Conservation (phyloP, 2,113 vertebrate genomes). For the Cochlearius cochlearius region DNA sequence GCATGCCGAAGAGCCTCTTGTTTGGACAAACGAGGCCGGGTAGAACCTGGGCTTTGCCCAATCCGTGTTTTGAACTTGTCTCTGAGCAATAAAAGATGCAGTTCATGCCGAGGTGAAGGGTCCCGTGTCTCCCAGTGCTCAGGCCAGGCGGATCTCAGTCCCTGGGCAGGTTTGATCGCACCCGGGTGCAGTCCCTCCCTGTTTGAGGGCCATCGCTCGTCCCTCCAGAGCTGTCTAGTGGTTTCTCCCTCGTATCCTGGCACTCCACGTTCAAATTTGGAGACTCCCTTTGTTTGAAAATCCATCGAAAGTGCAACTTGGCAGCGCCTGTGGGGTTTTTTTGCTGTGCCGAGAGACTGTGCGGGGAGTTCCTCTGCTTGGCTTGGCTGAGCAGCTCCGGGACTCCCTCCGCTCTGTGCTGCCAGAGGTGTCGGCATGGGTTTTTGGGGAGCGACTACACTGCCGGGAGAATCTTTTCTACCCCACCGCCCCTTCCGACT, state of each 20-base stretch:
- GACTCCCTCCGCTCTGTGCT: not conserved
- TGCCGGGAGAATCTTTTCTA: not conserved
- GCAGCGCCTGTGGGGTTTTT: not conserved
- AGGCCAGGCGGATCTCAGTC: not conserved
- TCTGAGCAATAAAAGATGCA: not conserved
- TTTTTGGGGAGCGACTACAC: not conserved
- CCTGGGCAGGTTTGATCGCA: not conserved
- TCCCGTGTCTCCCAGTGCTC: not conserved
- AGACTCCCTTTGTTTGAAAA: not conserved
- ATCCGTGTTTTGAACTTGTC: not conserved
- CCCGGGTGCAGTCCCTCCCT: not conserved
- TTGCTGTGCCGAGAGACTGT: not conserved
- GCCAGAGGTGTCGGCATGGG: not conserved
- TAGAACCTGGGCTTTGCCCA: not conserved
- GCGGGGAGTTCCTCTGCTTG: not conserved
- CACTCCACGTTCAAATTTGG: not conserved
- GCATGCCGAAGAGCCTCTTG: not conserved
- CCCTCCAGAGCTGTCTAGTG: not conserved
- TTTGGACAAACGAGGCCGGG: fast-evolving
- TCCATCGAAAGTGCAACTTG: not conserved
- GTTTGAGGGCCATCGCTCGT: fast-evolving
- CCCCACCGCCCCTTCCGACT: not conserved
- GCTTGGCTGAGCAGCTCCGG: not conserved
- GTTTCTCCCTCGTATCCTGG: too few relatives aligned
- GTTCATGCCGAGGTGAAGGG: not conserved